Evolutionary conservation across 2,797 vertebrate genomes (phyloP).

Genomic region (Gobio occitaniae): DNA sequence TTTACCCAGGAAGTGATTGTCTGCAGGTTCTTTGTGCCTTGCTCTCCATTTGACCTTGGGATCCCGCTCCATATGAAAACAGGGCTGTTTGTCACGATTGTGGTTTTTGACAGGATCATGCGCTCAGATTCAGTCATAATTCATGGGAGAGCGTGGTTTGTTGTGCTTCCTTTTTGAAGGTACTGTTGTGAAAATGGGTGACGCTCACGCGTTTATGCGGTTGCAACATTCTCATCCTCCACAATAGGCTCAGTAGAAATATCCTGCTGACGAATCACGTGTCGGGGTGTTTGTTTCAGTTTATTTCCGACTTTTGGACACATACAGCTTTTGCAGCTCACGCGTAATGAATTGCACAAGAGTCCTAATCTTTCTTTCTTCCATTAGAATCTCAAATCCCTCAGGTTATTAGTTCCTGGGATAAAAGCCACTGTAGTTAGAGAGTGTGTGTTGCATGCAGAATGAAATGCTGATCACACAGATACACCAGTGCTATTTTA

Average conservation of each 20-base stretch:
- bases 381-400: background rate
- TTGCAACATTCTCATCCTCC: conserved; percentile 11
- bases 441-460: background rate
- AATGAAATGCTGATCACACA: background rate
- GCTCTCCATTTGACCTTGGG: conserved; percentile 25
- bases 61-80: background rate
- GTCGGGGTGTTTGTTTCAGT: background rate
- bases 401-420: conserved; percentile 3
- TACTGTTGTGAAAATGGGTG: conserved; percentile 5
- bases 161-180: background rate
- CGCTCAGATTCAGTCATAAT: conserved; percentile 11
- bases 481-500: background rate
- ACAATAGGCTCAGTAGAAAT: background rate
- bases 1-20: background rate
- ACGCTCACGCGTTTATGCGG: background rate
- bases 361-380: conserved; percentile 1
- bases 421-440: background rate
- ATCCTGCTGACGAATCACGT: background rate
- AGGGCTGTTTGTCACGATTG: conserved; percentile 13
- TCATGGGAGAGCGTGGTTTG: background rate
- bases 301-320: conserved; percentile 13
- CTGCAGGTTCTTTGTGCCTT: background rate
- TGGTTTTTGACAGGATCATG: background rate
- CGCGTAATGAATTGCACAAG: background rate
- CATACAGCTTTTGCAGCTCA: background rate